These are phyloP conservation scores for Pelusios castaneus DNA, from an alignment of 2,113 vertebrate species.

Conservation along the genomic window DNA sequence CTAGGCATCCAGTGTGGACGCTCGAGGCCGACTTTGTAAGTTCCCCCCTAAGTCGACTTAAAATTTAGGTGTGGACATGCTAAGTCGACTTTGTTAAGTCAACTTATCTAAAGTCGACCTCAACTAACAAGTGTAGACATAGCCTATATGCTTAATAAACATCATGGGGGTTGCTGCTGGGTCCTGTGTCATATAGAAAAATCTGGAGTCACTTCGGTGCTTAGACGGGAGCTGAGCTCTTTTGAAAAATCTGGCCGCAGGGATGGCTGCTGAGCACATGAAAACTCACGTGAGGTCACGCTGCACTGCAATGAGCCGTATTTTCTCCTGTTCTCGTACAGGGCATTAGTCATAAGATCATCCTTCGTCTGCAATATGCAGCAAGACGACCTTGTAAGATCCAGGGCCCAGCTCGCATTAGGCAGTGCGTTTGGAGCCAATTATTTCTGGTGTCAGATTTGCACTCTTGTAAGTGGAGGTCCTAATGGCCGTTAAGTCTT, in stretches of 20 bases:
- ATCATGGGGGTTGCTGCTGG: background rate
- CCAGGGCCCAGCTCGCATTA: background rate
- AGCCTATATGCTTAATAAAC: background rate
- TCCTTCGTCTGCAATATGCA: background rate
- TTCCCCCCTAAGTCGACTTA: no score
- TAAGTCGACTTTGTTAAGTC: no score
- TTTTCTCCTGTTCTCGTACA: background rate
- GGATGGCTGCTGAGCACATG: fast-evolving
- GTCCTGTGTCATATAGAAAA: background rate
- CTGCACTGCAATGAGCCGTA: background rate
- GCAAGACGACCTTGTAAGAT: background rate
- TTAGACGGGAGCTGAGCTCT: fast-evolving
- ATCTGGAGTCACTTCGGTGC: background rate
- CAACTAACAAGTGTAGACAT: no score
- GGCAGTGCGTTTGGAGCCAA: background rate
- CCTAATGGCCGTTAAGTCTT: background rate
- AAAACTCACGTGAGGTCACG: fast-evolving
- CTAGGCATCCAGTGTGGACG: no score
- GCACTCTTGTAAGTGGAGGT: fast-evolving
- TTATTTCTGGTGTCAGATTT: background rate
- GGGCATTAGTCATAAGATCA: background rate
- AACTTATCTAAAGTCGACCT: no score
- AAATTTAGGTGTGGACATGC: no score
- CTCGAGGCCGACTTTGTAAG: no score
- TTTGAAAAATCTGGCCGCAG: background rate